Evolutionary conservation across 2,888 invertebrate species (phyloP).

Genomic region (Electrophaes corylata): DNA sequence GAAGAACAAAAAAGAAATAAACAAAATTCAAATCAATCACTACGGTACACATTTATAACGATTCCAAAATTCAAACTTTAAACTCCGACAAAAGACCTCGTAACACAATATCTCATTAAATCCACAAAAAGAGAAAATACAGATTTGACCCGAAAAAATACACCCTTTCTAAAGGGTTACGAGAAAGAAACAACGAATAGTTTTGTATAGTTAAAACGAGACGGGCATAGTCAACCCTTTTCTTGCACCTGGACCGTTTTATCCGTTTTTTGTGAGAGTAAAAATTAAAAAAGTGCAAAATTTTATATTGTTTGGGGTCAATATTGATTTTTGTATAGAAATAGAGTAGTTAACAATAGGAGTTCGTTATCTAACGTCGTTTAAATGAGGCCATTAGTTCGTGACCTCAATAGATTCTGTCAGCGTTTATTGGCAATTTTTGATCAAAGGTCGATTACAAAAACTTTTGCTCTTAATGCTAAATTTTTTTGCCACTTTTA

Average conservation of each 20-base stretch:
- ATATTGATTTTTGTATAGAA: slow-evolving; percentile 78
- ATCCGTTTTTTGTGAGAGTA: slow-evolving; percentile 62
- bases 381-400: slow-evolving; percentile 72
- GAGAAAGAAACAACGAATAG: slow-evolving; percentile 52
- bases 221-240: slow-evolving; percentile 70
- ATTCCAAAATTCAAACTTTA: slow-evolving; percentile 36
- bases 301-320: slow-evolving; percentile 73
- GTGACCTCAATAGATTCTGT: slow-evolving; percentile 52
- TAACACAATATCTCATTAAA: slow-evolving; percentile 82
- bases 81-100: slow-evolving; percentile 51
- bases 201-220: slow-evolving; percentile 48
- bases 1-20: neutral
- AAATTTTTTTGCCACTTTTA: neutral
- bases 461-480: neutral
- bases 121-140: slow-evolving; percentile 73
- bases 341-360: slow-evolving; percentile 59
- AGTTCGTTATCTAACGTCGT: slow-evolving; percentile 73
- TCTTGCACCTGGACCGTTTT: slow-evolving; percentile 75
- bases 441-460: slow-evolving; percentile 18
- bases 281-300: slow-evolving; percentile 80
- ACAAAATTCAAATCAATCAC: neutral
- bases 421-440: slow-evolving; percentile 35
- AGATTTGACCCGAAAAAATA: slow-evolving; percentile 79
- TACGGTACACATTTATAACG: slow-evolving; percentile 26
- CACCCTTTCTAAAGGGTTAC: slow-evolving; percentile 75